These are phyloP conservation scores for Hylomyscus alleni DNA, from an alignment of 2,797 vertebrate species.

Conservation along the genomic window DNA sequence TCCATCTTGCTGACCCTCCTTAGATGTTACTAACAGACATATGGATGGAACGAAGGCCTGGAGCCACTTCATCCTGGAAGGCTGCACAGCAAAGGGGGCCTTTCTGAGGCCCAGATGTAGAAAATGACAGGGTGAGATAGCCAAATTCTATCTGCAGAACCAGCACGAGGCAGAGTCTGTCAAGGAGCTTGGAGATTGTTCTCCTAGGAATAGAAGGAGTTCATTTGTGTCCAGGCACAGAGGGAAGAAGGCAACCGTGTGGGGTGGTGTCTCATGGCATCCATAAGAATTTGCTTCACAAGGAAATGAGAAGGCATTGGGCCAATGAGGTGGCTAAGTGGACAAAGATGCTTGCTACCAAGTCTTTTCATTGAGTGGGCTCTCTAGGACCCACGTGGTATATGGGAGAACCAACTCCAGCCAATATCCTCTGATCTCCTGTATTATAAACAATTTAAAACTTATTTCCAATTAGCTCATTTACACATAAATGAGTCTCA, in stretches of 20 bases:
- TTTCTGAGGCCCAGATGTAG: neutral
- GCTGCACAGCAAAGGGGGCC: neutral
- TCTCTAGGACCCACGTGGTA: neutral
- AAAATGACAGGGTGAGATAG: neutral
- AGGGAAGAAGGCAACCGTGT: neutral
- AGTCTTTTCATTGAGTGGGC: neutral
- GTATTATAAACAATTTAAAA: too few relatives aligned
- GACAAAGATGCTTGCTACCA: too few relatives aligned
- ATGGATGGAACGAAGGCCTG: neutral
- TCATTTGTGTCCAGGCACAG: neutral
- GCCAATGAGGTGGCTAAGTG: neutral
- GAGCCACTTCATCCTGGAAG: neutral
- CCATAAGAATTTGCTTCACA: neutral
- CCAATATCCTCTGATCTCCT: neutral
- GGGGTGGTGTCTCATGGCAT: neutral
- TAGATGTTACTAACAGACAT: neutral
- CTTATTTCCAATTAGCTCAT: too few relatives aligned
- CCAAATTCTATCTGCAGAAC: neutral
- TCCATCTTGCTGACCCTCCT: neutral
- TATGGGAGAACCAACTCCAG: neutral
- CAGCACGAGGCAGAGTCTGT: neutral
- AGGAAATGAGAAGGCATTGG: neutral
- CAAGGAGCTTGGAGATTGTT: too few relatives aligned
- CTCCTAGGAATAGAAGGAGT: neutral
- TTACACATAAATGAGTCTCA: too few relatives aligned